These are phyloP conservation scores for Aplocera efformata DNA, from an alignment of 2,888 invertebrate genomes.

Conservation along the genomic window DNA sequence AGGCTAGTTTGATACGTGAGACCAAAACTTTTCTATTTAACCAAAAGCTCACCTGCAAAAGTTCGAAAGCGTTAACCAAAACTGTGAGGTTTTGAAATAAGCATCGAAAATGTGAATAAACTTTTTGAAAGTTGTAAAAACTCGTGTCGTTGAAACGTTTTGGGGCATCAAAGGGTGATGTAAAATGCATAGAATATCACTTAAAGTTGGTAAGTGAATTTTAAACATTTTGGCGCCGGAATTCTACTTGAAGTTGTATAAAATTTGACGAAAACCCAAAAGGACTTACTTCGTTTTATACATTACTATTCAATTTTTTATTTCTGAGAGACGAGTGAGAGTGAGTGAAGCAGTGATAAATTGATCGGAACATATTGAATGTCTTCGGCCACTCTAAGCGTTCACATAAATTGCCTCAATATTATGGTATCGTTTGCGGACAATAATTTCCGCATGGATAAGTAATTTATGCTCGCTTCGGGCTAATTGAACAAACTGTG, in stretches of 20 bases:
- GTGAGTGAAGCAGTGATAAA: not conserved
- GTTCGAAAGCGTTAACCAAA: constrained; percentile 12
- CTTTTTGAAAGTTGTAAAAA: constrained; percentile 8
- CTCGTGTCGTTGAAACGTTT: constrained; percentile 5
- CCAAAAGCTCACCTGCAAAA: constrained; percentile 9
- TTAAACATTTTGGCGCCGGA: constrained; percentile 2
- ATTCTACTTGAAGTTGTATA: not conserved
- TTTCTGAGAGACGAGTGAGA: too few relatives aligned
- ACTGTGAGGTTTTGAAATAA: constrained; percentile 11
- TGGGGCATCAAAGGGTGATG: constrained; percentile 5
- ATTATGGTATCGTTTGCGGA: constrained; percentile 25
- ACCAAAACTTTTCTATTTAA: constrained; percentile 10
- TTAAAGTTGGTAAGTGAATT: constrained; percentile 10
- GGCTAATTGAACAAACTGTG: constrained; percentile 21
- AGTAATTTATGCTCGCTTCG: constrained; percentile 23
- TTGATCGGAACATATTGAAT: not conserved
- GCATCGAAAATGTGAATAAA: constrained; percentile 10
- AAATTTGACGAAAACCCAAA: too few relatives aligned
- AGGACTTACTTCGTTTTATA: too few relatives aligned
- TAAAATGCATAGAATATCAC: constrained; percentile 7
- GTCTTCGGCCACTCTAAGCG: constrained; percentile 10
- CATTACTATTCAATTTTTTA: too few relatives aligned
- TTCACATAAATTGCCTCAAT: constrained; percentile 18
- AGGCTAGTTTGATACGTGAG: constrained; percentile 7
- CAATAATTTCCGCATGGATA: constrained; percentile 28